Conservation (phyloP, 2,797 vertebrate genomes). For the Hipposideros larvatus region DNA sequence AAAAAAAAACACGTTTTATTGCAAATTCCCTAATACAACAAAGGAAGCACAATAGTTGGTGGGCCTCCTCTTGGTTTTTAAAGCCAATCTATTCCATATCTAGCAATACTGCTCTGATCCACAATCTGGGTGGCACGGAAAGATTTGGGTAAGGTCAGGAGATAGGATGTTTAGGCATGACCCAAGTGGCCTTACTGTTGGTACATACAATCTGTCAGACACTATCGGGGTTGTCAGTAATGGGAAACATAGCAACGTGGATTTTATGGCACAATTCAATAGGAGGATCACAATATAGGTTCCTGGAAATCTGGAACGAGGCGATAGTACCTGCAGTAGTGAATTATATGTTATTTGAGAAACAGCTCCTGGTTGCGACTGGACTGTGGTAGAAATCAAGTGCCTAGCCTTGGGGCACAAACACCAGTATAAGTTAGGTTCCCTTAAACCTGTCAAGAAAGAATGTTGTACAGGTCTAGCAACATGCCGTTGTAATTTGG, state of each 20-base stretch:
- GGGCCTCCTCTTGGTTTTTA: not conserved
- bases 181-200: rapidly evolving
- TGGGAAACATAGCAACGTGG: not conserved
- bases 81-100: not conserved
- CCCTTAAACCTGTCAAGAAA: not conserved
- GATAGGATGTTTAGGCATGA: not conserved
- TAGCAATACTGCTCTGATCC: not conserved
- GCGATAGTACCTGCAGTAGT: not conserved
- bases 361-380: not conserved
- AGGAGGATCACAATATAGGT: not conserved
- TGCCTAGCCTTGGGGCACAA: not conserved
- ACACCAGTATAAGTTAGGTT: not conserved
- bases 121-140: not conserved
- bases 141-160: not conserved
- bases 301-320: not conserved
- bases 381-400: not conserved
- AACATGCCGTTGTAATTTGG: not conserved
- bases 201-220: not conserved
- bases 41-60: not conserved
- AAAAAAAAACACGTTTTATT: not conserved
- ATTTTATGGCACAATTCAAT: not conserved
- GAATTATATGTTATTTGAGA: not conserved
- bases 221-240: not conserved
- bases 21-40: not conserved
- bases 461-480: not conserved